Percentiles rank a stretch among this genome's conserved stretches.
phyloP scores from a whole-genome alignment of 2,797 vertebrate genomes.

The Eidolon dupreanum region DNA sequence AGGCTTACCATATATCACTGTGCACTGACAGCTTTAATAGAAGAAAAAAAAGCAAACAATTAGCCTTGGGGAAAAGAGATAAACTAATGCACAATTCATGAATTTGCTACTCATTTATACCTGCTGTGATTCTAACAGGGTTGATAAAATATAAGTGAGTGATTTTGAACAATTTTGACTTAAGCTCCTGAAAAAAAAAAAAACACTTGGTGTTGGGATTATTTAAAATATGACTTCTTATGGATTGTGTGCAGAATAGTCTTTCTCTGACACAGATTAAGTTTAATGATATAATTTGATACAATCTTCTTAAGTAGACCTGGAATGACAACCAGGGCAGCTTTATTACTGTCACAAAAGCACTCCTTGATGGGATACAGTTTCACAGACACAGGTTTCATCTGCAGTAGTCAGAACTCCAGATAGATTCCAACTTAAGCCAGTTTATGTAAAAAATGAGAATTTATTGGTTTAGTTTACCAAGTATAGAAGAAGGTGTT shows the following conservation, averaged over 20 bases:
- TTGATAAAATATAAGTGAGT: constrained; percentile 35
- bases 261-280: constrained; percentile 18
- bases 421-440: neutral
- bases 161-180: constrained; percentile 60
- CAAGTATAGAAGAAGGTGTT: neutral
- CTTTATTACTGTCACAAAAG: neutral
- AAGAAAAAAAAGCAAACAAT: constrained; percentile 67
- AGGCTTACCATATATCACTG: constrained; percentile 49
- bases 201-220: constrained; percentile 48
- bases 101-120: constrained; percentile 62
- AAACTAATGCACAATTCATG: constrained; percentile 75
- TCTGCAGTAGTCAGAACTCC: neutral
- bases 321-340: neutral
- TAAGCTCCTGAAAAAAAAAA: constrained; percentile 43
- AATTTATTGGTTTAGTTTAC: neutral
- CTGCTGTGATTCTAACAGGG: constrained; percentile 62
- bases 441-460: neutral
- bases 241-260: neutral
- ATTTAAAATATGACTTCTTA: constrained; percentile 62
- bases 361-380: neutral
- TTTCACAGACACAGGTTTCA: neutral
- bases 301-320: neutral
- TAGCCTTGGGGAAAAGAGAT: constrained; percentile 58
- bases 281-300: neutral
- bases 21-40: constrained; percentile 49